Conservation (phyloP, 2,113 vertebrate species). For the Syngnathus typhle region DNA sequence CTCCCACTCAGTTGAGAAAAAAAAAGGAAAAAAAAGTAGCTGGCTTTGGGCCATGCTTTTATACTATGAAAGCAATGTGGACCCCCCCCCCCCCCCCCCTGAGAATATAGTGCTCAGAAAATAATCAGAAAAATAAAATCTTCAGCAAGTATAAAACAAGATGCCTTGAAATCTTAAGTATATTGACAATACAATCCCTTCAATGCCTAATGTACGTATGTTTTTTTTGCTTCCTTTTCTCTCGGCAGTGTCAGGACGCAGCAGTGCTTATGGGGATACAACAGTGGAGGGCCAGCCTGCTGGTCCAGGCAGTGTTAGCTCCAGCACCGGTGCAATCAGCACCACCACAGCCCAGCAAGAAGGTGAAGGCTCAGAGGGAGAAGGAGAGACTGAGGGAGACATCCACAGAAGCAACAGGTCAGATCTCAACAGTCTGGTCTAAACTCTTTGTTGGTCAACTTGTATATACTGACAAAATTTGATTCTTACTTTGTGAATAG, state of each 20-base stretch:
- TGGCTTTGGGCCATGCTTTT: too few relatives aligned
- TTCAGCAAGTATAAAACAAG: neutral
- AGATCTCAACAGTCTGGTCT: slow-evolving; percentile 6
- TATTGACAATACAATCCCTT: neutral
- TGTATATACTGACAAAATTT: neutral
- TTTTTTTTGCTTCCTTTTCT: neutral
- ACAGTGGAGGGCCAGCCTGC: slow-evolving; percentile 86
- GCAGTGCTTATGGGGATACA: slow-evolving; percentile 93
- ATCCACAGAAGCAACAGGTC: slow-evolving; percentile 93
- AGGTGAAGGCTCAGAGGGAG: slow-evolving; percentile 90
- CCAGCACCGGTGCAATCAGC: slow-evolving; percentile 95
- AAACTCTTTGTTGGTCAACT: neutral
- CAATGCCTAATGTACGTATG: neutral
- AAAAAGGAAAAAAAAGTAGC: too few relatives aligned
- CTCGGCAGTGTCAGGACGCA: slow-evolving; percentile 85
- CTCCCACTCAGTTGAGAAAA: too few relatives aligned
- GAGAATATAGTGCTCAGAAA: neutral
- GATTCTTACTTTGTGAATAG: slow-evolving; percentile 56
- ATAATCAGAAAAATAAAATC: neutral
- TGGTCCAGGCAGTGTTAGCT: slow-evolving; percentile 93
- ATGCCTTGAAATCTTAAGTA: neutral
- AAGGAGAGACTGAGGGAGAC: slow-evolving; percentile 88
- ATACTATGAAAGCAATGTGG: too few relatives aligned
- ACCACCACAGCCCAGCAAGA: slow-evolving; percentile 95
- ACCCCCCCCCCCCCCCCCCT: too few relatives aligned